Evolutionary conservation across 2,797 vertebrate genomes (phyloP).

Genomic region (Danio kyathit): DNA sequence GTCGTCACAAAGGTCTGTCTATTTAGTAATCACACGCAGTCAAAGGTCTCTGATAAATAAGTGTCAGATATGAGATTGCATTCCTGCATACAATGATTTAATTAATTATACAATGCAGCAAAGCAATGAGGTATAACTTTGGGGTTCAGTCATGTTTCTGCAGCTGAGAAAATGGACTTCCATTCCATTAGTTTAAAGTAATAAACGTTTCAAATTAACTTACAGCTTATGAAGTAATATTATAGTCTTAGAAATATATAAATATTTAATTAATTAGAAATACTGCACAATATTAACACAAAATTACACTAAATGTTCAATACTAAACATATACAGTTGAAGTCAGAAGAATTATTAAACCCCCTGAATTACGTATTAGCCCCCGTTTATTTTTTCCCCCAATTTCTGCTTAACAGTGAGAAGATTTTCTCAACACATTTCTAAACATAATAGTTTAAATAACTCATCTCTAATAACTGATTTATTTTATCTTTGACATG

Average conservation of each 20-base stretch:
- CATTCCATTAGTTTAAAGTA: neutral
- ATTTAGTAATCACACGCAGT: constrained; percentile 44
- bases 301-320: neutral
- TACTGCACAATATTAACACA: neutral
- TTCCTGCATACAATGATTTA: neutral
- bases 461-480: no score
- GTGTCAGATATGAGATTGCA: constrained; percentile 9
- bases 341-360: no score
- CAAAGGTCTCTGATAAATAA: constrained; percentile 69
- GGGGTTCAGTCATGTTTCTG: neutral
- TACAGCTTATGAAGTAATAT: neutral
- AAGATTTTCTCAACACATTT: no score
- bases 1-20: constrained; percentile 65
- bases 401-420: no score
- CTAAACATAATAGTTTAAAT: no score
- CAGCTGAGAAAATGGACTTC: neutral
- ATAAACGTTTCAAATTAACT: neutral
- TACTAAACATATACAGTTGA: no score
- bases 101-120: neutral
- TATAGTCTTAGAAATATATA: neutral
- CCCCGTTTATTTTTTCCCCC: no score
- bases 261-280: neutral
- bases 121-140: neutral
- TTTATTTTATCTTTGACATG: no score
- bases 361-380: no score